Evolutionary conservation across 2,888 invertebrate species (phyloP).

Genomic region (Colletes collaris): DNA sequence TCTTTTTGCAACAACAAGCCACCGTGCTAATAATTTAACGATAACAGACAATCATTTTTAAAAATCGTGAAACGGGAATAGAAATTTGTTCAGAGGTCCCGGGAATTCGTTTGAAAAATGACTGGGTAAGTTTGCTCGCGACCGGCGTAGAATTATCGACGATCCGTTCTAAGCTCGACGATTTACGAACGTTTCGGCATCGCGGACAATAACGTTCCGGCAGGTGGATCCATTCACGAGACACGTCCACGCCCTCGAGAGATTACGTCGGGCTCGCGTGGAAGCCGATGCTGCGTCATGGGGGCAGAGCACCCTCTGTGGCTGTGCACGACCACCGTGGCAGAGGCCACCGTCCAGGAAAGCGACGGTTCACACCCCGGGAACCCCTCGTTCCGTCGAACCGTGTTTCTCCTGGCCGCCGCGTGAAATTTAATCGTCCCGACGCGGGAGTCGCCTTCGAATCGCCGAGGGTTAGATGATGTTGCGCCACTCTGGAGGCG

Average conservation of each 20-base stretch:
- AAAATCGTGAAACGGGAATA: too few relatives aligned
- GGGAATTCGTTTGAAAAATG: slow-evolving; percentile 14
- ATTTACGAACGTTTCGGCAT: slow-evolving; percentile 37
- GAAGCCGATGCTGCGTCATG: slow-evolving; percentile 68
- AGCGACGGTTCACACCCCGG: slow-evolving; percentile 52
- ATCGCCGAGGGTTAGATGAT: slow-evolving; percentile 51
- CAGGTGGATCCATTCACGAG: slow-evolving; percentile 65
- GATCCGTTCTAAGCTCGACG: slow-evolving; percentile 31
- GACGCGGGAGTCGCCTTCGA: slow-evolving; percentile 49
- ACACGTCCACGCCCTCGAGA: slow-evolving; percentile 59
- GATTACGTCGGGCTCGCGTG: slow-evolving; percentile 69
- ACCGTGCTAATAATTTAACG: too few relatives aligned
- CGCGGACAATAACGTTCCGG: slow-evolving; percentile 49
- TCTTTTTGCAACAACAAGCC: too few relatives aligned
- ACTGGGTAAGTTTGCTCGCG: slow-evolving; percentile 23
- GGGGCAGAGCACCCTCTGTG: slow-evolving; percentile 38
- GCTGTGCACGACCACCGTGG: slow-evolving; percentile 52
- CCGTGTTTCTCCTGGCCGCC: slow-evolving; percentile 58
- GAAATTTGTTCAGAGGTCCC: too few relatives aligned
- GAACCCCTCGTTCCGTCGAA: slow-evolving; percentile 39
- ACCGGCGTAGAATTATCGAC: slow-evolving; percentile 22
- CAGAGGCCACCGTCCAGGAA: slow-evolving; percentile 45
- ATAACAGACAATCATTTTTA: too few relatives aligned
- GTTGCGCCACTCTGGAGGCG: slow-evolving; percentile 22
- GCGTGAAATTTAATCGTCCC: slow-evolving; percentile 76